A percentile compares a stretch with the other conserved stretches of the same genome.
Evolutionary conservation across 2,797 vertebrate species (phyloP).

Genomic region (Pterois miles): DNA sequence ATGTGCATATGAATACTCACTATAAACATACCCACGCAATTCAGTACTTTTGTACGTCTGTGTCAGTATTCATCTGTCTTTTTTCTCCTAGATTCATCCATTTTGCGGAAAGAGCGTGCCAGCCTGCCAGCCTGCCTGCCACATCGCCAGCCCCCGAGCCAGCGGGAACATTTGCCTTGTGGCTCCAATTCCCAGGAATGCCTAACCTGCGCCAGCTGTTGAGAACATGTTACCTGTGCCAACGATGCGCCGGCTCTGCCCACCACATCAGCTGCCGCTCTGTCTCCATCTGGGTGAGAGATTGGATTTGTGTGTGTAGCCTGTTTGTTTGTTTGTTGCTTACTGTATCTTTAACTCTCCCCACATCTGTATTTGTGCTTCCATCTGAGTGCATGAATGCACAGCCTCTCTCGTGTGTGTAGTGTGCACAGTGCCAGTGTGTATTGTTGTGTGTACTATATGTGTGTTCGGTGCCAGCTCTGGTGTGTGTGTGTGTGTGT

Average conservation of each 20-base stretch:
- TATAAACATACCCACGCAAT: constrained; percentile 4
- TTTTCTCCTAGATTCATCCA: constrained; percentile 46
- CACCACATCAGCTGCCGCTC: constrained; percentile 98
- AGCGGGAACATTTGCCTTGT: constrained; percentile 99
- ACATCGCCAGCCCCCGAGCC: constrained; percentile 90
- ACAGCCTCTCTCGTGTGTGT: constrained; percentile 38
- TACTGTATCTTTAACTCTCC: constrained; percentile 56
- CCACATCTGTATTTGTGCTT: constrained; percentile 75
- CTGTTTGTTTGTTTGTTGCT: constrained; percentile 59
- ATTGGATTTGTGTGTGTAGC: constrained; percentile 74
- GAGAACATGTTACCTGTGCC: constrained; percentile 99
- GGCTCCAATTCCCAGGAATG: constrained; percentile 99
- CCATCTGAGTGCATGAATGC: constrained; percentile 51
- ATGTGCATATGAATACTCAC: neutral
- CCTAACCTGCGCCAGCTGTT: constrained; percentile 99
- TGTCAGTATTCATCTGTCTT: constrained; percentile 36
- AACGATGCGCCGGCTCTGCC: constrained; percentile 93
- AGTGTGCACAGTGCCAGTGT: constrained; percentile 2
- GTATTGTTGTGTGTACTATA: constrained; percentile 18
- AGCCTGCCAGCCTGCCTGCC: constrained; percentile 92
- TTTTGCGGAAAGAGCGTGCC: constrained; percentile 73
- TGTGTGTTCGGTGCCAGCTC: constrained; percentile 24
- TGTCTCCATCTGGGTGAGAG: constrained; percentile 95
- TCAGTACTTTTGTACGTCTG: neutral
- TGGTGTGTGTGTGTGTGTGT: constrained; percentile 40